Evolutionary conservation across 2,797 vertebrate genomes (phyloP).

Genomic region (Halcyon chelicuti): DNA sequence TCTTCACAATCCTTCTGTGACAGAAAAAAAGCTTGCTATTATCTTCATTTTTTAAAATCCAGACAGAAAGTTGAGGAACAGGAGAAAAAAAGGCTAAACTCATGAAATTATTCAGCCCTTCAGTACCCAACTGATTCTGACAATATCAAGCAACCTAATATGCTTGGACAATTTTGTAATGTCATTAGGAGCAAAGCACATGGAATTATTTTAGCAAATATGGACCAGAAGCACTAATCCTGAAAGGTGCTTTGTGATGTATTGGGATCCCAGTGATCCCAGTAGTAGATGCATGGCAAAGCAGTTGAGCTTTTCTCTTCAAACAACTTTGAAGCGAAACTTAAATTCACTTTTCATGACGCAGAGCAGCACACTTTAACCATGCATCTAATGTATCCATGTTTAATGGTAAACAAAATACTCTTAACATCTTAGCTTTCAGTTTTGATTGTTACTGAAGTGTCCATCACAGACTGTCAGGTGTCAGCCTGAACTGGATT

Average conservation of each 20-base stretch:
- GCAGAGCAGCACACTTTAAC: not conserved
- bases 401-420: not conserved
- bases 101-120: not conserved
- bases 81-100: not conserved
- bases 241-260: not conserved
- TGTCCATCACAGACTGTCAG: not conserved
- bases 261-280: not conserved
- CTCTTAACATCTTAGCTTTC: not conserved
- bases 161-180: not conserved
- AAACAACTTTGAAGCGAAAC: not conserved
- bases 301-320: not conserved
- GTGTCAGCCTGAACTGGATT: not conserved
- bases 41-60: not conserved
- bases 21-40: not conserved
- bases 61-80: not conserved
- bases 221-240: not conserved
- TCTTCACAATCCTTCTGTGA: not conserved
- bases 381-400: accelerated
- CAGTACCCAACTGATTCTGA: not conserved
- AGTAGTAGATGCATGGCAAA: not conserved
- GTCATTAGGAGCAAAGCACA: not conserved
- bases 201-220: not conserved
- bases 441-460: not conserved
- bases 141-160: not conserved
- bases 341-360: not conserved